A percentile compares a stretch with the other conserved stretches of the same genome.
phyloP scores from a whole-genome alignment of 2,797 vertebrate genomes.

The Thripadectes ignobilis region DNA sequence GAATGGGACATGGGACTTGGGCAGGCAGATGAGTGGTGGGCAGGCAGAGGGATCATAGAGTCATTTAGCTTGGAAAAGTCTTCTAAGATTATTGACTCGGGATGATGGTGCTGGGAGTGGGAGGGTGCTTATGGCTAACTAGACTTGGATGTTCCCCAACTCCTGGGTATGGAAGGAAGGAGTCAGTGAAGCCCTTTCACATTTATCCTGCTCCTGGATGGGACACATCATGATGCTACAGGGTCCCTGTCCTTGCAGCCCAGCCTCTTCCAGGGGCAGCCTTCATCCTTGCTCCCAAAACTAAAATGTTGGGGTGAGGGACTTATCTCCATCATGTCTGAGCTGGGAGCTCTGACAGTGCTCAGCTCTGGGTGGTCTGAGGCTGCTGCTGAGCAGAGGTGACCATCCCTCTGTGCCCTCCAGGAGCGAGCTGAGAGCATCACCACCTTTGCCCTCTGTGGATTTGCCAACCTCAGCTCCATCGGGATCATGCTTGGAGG shows the following conservation, averaged over 20 bases:
- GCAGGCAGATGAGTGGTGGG: background rate
- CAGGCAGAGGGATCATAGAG: background rate
- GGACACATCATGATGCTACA: background rate
- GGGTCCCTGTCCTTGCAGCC: background rate
- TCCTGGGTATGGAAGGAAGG: background rate
- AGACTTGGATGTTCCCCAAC: background rate
- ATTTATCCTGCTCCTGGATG: background rate
- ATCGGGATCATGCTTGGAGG: slow-evolving; percentile 92
- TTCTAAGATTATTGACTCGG: background rate
- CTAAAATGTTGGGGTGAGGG: background rate
- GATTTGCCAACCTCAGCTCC: slow-evolving; percentile 94
- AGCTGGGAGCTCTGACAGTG: background rate
- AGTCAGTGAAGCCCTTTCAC: background rate
- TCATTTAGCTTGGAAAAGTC: background rate
- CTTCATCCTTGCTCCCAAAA: background rate
- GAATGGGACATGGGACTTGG: background rate
- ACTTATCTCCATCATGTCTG: background rate
- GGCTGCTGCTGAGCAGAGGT: background rate
- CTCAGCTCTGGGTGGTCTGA: background rate
- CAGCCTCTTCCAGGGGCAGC: background rate
- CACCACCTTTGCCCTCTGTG: slow-evolving; percentile 90
- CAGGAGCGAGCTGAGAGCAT: slow-evolving; percentile 91
- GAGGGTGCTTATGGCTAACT: background rate
- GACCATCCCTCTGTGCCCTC: background rate
- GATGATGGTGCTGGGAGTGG: background rate